Evolutionary conservation across 2,888 invertebrate species (phyloP), one percentile per base, ranked within the genome.

Genomic region (Allophyes oxyacanthae): DNA sequence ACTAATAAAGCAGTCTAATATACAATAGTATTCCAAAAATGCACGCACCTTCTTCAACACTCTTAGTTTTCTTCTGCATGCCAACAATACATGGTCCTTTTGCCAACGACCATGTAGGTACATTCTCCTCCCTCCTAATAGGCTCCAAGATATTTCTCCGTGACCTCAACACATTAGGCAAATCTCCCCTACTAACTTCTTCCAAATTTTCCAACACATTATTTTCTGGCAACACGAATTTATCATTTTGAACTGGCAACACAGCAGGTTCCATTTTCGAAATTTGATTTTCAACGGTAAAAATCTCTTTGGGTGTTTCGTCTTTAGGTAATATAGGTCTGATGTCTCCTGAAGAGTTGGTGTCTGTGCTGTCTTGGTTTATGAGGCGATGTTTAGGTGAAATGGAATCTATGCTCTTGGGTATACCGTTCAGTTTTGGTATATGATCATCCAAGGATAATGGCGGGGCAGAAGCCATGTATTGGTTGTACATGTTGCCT

Each of bases 401-500:
- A 4, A 83, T 64, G 0, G 89, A 83, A 38, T 88, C 84, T 42
- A 85, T 83, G 14, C 80, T 71, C 53, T 87, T 84, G 13, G 84
- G 71, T 14, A 84, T 30, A 10, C 88, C 86, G 63, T 91, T 90
- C 0, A 85, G 51, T 79, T 85, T 87, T 3, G 90, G 86, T 1
- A 84, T 82, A 3, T 84, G 81, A 32, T 87, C 84, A 65, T 89
- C 90, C 54, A 88, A 38, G 0, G 89, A 86, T 0, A 90, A 44
- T 0, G 92, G 91, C 0, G 94, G 94, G 0, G 93, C 91, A 0
- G 91, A 80, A 0, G 94, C 93, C 84, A 95, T 88, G 75, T 95
- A 95, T 63, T 94, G 94, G 49, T 71, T 91, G 68, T 95, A 95
- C 84, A 95, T 94, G 36, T 89, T 94, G 8, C 94, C 94, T 50